Evolutionary conservation across 2,797 vertebrate species (phyloP), one percentile per base, ranked within the genome.

Genomic region (Eulemur mongoz): DNA sequence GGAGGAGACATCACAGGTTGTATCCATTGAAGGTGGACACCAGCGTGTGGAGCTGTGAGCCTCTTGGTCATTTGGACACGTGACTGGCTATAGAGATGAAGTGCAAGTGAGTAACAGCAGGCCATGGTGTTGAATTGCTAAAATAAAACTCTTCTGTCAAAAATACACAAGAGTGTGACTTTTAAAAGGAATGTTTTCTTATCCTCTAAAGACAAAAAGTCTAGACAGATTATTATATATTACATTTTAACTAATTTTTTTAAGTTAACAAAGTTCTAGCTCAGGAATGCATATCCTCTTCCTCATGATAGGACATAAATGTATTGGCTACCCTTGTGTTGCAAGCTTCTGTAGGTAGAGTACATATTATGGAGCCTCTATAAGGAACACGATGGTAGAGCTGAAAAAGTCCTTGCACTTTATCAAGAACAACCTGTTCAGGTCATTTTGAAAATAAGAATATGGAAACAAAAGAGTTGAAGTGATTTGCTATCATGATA

Each of bases 1-100:
- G 30, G 65, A 88, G 63, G 88, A 92, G 30, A 75, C n/a, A 17
- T 93, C 75, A 35, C 65, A 2, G 1, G 50, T 23, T 65, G 27
- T 0, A 8, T 54, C 57, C 70, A 40, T 76, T 83, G 89, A 80
- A 54, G 40, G 79, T 84, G 20, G 75, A 61, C 40, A 50, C 61
- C 82, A 89, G 45, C 8, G 4, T 17, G 91, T 17, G 7, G 63
- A n/a, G 25, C 20, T 52, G 2, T 75, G 89, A 83, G 20, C 75
- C 43, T 94, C 82, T 65, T 89, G 82, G 75, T 90, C 89, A 61
- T 75, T 4, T 54, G 86, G n/a, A 87, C 40, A 43, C 0, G 1
- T 75, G 79, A 48, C 2, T 76, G 89, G 63, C 97, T 96, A 20
- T 0, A 87, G 40, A 95, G 59, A 83, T 27, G 22, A 93, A 91